Percentiles rank a stretch among this genome's conserved stretches.
Conservation (phyloP, 2,113 vertebrate genomes). For the Xenopus borealis region DNA sequence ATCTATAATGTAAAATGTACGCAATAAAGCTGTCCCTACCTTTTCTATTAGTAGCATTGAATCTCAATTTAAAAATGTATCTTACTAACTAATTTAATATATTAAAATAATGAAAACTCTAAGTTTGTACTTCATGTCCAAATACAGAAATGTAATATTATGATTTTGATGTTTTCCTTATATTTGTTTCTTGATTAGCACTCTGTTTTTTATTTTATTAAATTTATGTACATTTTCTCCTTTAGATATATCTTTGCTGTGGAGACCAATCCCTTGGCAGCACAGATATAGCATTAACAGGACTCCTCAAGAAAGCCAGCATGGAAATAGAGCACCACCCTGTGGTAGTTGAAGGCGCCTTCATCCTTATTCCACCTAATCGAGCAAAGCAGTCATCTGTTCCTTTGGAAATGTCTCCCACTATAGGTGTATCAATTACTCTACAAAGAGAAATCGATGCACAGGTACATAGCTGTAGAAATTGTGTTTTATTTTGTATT, state of each 20-base stretch:
- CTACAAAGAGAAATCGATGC: constrained; percentile 72
- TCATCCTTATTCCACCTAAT: constrained; percentile 75
- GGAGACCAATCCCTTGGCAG: constrained; percentile 86
- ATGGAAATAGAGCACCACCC: constrained; percentile 66
- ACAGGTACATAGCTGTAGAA: no score
- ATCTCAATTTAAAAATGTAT: no score
- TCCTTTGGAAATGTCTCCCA: constrained; percentile 76
- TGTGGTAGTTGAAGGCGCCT: constrained; percentile 80
- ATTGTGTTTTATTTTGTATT: constrained; percentile 42
- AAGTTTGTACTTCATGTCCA: no score
- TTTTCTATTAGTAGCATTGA: no score
- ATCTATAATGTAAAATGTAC: no score
- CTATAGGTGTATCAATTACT: constrained; percentile 80
- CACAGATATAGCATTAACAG: constrained; percentile 75
- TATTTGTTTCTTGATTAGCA: neutral
- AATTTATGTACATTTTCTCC: neutral
- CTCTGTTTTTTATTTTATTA: neutral
- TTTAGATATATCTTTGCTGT: constrained; percentile 90
- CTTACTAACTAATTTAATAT: no score
- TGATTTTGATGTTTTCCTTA: no score
- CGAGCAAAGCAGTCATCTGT: constrained; percentile 63
- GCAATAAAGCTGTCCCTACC: no score
- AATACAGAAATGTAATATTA: no score
- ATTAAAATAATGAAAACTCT: no score
- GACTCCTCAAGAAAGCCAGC: constrained; percentile 66